These are phyloP conservation scores for Porites cylindrica DNA, from an alignment of 92 coral and sea anemone species.

Conservation along the genomic window DNA sequence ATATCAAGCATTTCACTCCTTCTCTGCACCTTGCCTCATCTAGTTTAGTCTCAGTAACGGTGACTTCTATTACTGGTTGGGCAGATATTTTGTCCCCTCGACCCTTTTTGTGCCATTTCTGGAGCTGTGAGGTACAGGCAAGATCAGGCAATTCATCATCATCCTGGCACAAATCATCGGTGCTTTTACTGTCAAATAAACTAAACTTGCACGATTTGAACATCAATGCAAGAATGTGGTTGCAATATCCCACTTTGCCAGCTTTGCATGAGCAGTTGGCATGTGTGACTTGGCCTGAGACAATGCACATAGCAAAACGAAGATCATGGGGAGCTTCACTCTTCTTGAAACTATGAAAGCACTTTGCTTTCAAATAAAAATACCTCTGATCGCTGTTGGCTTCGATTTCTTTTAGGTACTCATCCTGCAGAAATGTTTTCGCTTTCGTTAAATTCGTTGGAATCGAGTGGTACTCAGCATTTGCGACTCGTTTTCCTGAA, in stretches of 20 bases:
- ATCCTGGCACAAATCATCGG: slow-evolving; percentile 34
- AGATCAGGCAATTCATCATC: slow-evolving; percentile 19
- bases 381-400: slow-evolving; percentile 36
- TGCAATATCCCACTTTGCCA: slow-evolving; percentile 61
- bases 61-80: slow-evolving; percentile 36
- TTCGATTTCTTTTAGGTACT: slow-evolving; percentile 55
- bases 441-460: slow-evolving; percentile 40
- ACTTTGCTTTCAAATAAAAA: slow-evolving; percentile 47
- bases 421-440: slow-evolving; percentile 49
- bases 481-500: slow-evolving; percentile 48
- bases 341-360: slow-evolving; percentile 64
- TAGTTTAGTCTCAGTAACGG: slow-evolving; percentile 49
- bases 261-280: slow-evolving; percentile 64
- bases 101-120: slow-evolving; percentile 69
- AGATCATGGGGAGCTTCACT: slow-evolving; percentile 48
- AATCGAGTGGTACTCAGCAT: slow-evolving; percentile 45
- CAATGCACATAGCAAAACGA: slow-evolving; percentile 32
- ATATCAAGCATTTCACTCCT: slow-evolving; percentile 41
- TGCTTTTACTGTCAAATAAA: slow-evolving; percentile 33
- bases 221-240: slow-evolving; percentile 60
- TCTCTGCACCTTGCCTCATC: slow-evolving; percentile 24
- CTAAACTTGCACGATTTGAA: slow-evolving; percentile 63
- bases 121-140: slow-evolving; percentile 65
- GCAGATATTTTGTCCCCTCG: slow-evolving; percentile 24
- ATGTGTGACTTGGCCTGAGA: slow-evolving; percentile 40